phyloP scores from a whole-genome alignment of 2,113 vertebrate species.

The Tringa solitaria region DNA sequence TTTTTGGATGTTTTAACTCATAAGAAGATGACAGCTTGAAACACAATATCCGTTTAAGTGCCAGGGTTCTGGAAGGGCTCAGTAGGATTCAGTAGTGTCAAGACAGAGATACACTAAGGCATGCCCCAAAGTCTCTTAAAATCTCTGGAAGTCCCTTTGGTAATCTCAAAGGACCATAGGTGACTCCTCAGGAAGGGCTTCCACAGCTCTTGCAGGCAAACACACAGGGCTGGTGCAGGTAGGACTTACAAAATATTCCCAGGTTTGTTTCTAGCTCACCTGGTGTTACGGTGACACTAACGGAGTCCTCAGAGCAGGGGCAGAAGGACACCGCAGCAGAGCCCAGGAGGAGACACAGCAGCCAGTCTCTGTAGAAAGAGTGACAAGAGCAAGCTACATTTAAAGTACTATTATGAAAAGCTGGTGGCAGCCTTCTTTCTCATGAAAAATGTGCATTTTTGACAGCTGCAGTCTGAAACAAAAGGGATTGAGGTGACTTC shows the following conservation, averaged over 20 bases:
- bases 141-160: neutral
- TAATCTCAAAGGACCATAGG: neutral
- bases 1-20: neutral
- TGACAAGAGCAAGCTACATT: neutral
- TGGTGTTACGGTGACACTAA: rapidly evolving
- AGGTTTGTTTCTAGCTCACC: neutral
- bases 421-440: neutral
- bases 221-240: neutral
- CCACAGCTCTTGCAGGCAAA: neutral
- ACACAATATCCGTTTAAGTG: neutral
- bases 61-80: neutral
- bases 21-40: neutral
- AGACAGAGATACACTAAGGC: neutral
- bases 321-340: neutral
- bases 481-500: neutral
- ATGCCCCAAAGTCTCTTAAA: neutral
- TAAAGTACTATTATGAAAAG: neutral
- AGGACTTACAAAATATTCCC: neutral
- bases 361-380: neutral
- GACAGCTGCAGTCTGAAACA: neutral
- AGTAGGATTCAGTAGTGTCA: neutral
- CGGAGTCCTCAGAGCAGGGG: neutral
- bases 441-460: neutral
- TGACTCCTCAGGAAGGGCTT: neutral
- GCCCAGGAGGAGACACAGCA: neutral